These are phyloP conservation scores for Hippopotamus amphibius DNA, from an alignment of 2,113 vertebrate genomes.

Conservation along the genomic window DNA sequence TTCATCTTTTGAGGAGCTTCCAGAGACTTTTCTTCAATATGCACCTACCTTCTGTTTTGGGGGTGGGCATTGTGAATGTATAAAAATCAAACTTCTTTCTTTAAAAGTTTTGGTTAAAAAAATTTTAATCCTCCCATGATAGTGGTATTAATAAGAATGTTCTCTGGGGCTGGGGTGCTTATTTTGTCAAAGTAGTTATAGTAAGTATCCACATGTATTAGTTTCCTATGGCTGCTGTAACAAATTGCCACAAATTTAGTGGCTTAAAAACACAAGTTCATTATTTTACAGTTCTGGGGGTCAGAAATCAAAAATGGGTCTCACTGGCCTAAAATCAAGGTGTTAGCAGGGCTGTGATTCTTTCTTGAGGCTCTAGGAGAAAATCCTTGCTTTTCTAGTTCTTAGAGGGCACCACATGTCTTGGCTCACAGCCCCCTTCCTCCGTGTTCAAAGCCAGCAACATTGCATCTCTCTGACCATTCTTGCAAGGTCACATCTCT, in stretches of 20 bases:
- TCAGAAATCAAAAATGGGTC: background rate
- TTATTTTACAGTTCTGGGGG: background rate
- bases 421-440: background rate
- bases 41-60: background rate
- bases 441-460: background rate
- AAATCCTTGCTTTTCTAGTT: background rate
- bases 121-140: background rate
- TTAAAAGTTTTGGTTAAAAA: background rate
- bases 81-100: background rate
- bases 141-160: slow-evolving; percentile 30
- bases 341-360: background rate
- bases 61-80: background rate
- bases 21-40: background rate
- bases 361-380: background rate
- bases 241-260: background rate
- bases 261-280: background rate
- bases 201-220: background rate
- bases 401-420: background rate
- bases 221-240: slow-evolving; percentile 33
- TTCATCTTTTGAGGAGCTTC: background rate
- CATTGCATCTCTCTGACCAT: background rate
- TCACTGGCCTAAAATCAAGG: background rate
- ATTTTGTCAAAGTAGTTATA: slow-evolving; percentile 36
- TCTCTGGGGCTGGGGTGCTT: background rate
- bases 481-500: background rate